A percentile compares a stretch with the other conserved stretches of the same genome.
Conservation (phyloP, 2,797 vertebrate genomes). For the Odontamblyopus lacepedii region DNA sequence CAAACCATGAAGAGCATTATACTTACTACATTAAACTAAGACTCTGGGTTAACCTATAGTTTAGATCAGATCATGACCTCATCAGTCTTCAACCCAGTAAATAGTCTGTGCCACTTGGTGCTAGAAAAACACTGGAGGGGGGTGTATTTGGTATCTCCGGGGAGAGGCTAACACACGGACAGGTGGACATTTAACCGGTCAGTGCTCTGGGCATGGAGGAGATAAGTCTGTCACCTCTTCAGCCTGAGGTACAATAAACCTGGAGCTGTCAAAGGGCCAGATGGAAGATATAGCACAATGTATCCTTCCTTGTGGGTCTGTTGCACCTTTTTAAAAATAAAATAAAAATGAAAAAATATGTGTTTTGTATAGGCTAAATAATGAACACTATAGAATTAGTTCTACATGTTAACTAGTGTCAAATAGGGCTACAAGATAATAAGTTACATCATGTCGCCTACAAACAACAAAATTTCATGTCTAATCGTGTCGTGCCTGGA, state of each 20-base stretch:
- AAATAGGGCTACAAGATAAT: too few relatives aligned
- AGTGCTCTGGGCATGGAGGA: slow-evolving; percentile 38
- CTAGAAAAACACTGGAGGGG: background rate
- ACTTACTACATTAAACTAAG: background rate
- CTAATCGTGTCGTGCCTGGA: too few relatives aligned
- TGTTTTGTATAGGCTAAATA: too few relatives aligned
- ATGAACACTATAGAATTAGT: too few relatives aligned
- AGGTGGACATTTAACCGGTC: slow-evolving; percentile 58
- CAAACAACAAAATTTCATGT: too few relatives aligned
- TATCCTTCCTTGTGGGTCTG: slow-evolving; percentile 47
- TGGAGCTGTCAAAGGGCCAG: slow-evolving; percentile 50
- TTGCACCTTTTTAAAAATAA: background rate
- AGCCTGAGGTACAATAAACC: slow-evolving; percentile 51
- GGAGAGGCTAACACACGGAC: slow-evolving; percentile 43
- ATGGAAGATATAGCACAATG: slow-evolving; percentile 28
- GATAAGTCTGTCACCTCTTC: slow-evolving; percentile 60
- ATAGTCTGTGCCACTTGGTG: background rate
- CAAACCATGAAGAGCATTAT: background rate
- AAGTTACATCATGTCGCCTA: too few relatives aligned
- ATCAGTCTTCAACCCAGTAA: background rate
- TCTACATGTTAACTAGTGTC: too few relatives aligned
- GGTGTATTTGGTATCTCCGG: slow-evolving; percentile 18
- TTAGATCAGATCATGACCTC: too few relatives aligned
- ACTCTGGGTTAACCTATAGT: too few relatives aligned
- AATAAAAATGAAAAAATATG: too few relatives aligned